Evolutionary conservation across 2,113 vertebrate species (phyloP).

Genomic region (Actinemys pallida): DNA sequence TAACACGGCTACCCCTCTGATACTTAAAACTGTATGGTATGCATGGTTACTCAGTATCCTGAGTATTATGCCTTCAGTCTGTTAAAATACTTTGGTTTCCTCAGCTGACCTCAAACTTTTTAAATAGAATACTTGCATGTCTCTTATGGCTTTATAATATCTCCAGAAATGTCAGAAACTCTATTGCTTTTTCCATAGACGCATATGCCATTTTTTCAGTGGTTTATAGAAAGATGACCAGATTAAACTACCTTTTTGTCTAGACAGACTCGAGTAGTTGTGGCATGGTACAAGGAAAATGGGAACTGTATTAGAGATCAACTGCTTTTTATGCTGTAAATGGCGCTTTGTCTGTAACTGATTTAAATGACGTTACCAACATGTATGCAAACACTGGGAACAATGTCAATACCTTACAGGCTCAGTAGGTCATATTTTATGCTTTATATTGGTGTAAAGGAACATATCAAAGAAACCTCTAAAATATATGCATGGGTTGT

Average conservation of each 20-base stretch:
- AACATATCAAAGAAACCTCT: conserved; percentile 50
- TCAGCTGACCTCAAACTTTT: conserved; percentile 59
- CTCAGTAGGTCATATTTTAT: conserved; percentile 59
- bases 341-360: neutral
- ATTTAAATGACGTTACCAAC: conserved; percentile 20
- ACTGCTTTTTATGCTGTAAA: conserved; percentile 18
- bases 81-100: conserved; percentile 59
- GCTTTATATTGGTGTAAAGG: neutral
- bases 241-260: conserved; percentile 41
- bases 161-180: conserved; percentile 57
- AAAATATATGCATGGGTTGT: conserved; percentile 45
- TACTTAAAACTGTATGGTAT: conserved; percentile 13
- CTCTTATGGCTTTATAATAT: neutral
- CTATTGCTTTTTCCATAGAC: conserved; percentile 54
- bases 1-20: too few species aligned
- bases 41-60: neutral
- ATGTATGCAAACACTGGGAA: neutral
- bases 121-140: conserved; percentile 18
- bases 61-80: conserved; percentile 44
- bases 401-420: neutral
- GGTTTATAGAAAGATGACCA: conserved; percentile 37
- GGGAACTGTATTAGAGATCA: conserved; percentile 13
- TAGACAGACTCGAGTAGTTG: conserved; percentile 39
- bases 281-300: conserved; percentile 2
- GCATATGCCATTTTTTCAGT: conserved; percentile 41